Conservation (phyloP, 2,888 invertebrate genomes). For the Imbricaverruca yamaguchii region DNA sequence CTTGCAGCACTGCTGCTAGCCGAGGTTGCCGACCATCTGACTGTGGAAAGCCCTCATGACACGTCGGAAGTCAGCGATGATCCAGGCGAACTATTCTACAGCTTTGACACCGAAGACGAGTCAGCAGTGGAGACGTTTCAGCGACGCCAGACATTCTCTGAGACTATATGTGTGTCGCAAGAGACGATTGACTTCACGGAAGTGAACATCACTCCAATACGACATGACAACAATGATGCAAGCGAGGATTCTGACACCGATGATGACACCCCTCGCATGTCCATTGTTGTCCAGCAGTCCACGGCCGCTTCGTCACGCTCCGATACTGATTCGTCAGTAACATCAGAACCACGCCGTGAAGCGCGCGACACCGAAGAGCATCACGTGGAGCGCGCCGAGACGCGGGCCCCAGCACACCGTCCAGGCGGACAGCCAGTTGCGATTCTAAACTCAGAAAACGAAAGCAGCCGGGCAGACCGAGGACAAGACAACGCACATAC, state of each 20-base stretch:
- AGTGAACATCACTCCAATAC: not conserved
- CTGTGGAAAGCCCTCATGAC: not conserved
- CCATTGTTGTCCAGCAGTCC: not conserved
- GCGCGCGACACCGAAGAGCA: too few species aligned
- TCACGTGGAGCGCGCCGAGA: too few species aligned
- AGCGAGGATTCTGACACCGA: not conserved
- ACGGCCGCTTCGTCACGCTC: too few species aligned
- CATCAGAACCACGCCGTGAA: too few species aligned
- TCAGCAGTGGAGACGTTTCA: not conserved
- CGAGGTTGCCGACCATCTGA: not conserved
- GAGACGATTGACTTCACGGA: not conserved
- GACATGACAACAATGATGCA: too few species aligned
- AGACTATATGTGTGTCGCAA: not conserved
- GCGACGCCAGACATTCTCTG: not conserved
- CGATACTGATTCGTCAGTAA: too few species aligned
- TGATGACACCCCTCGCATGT: not conserved
- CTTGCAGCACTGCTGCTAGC: not conserved
- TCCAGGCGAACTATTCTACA: not conserved
- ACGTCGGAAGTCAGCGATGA: not conserved
- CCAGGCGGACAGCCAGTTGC: too few species aligned
- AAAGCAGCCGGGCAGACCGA: too few species aligned
- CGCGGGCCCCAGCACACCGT: too few species aligned
- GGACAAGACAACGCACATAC: too few species aligned
- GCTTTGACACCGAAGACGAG: conserved; percentile 3
- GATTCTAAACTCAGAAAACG: too few species aligned